Evolutionary conservation across 2,113 vertebrate species (phyloP), one percentile per base, ranked within the genome.

Genomic region (Paracyprichromis sp.): DNA sequence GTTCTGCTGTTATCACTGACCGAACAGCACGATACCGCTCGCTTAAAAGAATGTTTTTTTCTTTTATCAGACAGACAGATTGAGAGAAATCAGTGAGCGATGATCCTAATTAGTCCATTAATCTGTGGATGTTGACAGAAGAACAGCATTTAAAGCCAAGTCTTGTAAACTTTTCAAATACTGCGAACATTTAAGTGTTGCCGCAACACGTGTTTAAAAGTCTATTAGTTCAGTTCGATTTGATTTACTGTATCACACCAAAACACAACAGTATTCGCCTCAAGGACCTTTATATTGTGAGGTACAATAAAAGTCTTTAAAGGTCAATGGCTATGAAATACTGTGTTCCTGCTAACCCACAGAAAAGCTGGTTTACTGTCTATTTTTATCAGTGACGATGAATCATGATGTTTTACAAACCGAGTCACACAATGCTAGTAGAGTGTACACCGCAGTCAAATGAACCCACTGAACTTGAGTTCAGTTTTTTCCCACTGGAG

Each of bases 261-360:
- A 69, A 69, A 40, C 36, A 69, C 36, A 69, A 40, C 19, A 40
- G 19, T 2, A 69, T 38, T 69, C 10, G 0, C 34, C 34, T 69
- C 34, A 21, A 38, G 63, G 63, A 38, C 34, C 63, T 69, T 69
- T 21, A 40, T 69, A 69, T 69, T 69, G 63, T 40, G 19, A 69
- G 34, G 11, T 69, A 40, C 36, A 40, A 69, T 21, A 0, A 69
- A 40, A 40, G 63, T 69, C 43, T 47, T 47, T 76, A 76, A 76
- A 76, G 40, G 40, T 73, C 69, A 45, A 4, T 73, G 40, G 5
- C 17, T 11, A 76, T 50, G 6, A 76, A 26, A 29, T 1, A 47
- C 24, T 29, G 40, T 76, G 71, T 76, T 76, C 71, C 43, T 76
- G 26, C 43, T 76, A 47, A 76, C 40, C 9, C 71, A 76, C 43